Evolutionary conservation across 2,888 invertebrate species (phyloP), one percentile per base, ranked within the genome.

Genomic region (Pseudococcus viburni): DNA sequence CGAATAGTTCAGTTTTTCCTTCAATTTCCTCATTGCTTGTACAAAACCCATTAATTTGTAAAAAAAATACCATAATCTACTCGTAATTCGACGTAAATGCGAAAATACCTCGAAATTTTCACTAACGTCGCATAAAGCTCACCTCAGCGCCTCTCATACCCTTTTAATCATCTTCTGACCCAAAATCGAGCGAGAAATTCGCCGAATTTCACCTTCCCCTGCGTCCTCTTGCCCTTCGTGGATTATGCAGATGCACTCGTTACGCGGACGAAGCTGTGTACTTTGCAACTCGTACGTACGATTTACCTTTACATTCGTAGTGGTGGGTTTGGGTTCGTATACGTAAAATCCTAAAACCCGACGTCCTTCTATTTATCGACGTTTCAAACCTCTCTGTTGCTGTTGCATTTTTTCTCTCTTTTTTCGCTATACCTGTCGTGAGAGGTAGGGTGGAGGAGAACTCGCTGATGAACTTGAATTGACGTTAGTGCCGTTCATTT

Each of bases 351-450:
- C 59, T 59, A 59, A 68, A 26, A 73, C 73, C 39, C 73, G 73
- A 73, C 39, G 73, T 73, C 73, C 73, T 73, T 73, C 73, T 73
- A 73, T 33, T 33, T 73, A 73, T 73, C 73, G 73, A 73, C 33
- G 33, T 73, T 33, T 64, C 64, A 64, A 64, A 64, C 64, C 19
- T 64, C 64, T 64, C 64, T 64, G 64, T 64, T 22, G 64, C 64
- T 64, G 22, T 64, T 64, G 64, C 64, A 22, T 64, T 64, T 64
- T 59, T 64, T 64, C 22, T 9, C 19, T 22, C 22, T 22, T 12
- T 64, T 64, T 64, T 22, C 9, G 22, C 9, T 9, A 9, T 12
- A 19, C 22, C 9, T 42, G 9, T 42, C 42, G 22, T 9, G 64
- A 22, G 22, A 9, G 22, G 64, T 1, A 22, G 64, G n/a, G 64